phyloP scores from a whole-genome alignment of 2,888 invertebrate species.

The Clivina fossor region DNA sequence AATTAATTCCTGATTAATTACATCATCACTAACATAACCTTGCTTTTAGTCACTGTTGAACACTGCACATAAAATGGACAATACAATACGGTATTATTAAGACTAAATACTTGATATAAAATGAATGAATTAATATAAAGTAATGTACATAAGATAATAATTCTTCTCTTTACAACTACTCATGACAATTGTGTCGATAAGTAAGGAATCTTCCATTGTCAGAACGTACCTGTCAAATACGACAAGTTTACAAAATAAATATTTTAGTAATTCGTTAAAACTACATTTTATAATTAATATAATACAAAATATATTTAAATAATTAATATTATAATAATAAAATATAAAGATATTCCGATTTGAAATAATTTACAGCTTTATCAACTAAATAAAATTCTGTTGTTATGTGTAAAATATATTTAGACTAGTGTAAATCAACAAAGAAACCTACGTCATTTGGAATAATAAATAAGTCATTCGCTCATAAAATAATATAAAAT shows the following conservation, averaged over 20 bases:
- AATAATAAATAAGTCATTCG: too few species aligned
- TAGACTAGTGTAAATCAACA: too few species aligned
- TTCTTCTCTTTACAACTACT: constrained; percentile 21
- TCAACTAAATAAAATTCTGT: too few species aligned
- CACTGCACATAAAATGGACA: constrained; percentile 5
- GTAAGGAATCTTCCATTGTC: constrained; percentile 10
- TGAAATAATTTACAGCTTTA: too few species aligned
- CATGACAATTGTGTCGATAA: constrained; percentile 31
- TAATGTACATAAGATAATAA: constrained; percentile 13
- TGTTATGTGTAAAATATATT: too few species aligned
- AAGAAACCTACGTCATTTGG: too few species aligned
- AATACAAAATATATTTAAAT: not conserved
- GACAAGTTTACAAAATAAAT: not conserved
- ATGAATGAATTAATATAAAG: constrained; percentile 22
- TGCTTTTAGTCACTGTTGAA: constrained; percentile 6
- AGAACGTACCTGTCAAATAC: constrained; percentile 24
- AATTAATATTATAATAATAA: too few species aligned
- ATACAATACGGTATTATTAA: constrained; percentile 1
- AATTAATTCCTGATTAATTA: constrained; percentile 30
- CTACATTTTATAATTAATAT: too few species aligned
- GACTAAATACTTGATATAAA: constrained; percentile 9
- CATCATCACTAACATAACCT: constrained; percentile 30
- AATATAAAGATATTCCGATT: too few species aligned
- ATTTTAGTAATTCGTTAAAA: too few species aligned
- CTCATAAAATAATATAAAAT: not conserved